Percentiles rank a stretch among this genome's conserved stretches.
Conservation (phyloP, 1,140 invertebrate genomes). For the Penaeus chinensis region DNA sequence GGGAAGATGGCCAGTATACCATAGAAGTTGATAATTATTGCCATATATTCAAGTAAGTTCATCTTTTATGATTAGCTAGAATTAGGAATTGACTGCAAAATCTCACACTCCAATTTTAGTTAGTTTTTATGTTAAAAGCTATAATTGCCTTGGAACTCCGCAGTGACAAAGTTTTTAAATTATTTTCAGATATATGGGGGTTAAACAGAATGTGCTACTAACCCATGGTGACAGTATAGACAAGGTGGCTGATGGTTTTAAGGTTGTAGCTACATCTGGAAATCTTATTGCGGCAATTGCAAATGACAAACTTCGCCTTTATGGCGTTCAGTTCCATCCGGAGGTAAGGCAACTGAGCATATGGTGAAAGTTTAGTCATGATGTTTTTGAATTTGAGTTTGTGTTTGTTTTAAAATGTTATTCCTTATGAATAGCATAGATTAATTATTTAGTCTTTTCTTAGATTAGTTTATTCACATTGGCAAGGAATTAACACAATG, state of each 20-base stretch:
- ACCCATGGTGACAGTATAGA: constrained; percentile 98
- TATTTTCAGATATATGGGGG: constrained; percentile 81
- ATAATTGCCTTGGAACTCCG: too few relatives aligned
- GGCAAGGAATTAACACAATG: neutral
- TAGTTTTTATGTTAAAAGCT: neutral
- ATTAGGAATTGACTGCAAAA: neutral
- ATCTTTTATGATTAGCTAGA: neutral
- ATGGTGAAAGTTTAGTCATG: neutral
- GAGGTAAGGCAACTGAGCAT: constrained; percentile 70
- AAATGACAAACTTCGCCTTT: constrained; percentile 90
- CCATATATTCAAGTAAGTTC: constrained; percentile 90
- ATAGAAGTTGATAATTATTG: constrained; percentile 91
- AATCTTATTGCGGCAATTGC: constrained; percentile 90
- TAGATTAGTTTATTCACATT: neutral
- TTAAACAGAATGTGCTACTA: constrained; percentile 89
- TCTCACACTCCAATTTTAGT: neutral
- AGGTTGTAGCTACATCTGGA: constrained; percentile 84
- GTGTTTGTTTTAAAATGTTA: neutral
- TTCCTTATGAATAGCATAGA: neutral
- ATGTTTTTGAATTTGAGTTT: neutral
- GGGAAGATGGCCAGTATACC: constrained; percentile 95
- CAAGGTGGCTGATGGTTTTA: constrained; percentile 87
- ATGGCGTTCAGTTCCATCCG: constrained; percentile 98
- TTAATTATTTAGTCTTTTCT: neutral
- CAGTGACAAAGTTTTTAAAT: neutral